Percentiles rank a stretch among this genome's conserved stretches.
Conservation (phyloP, 2,113 vertebrate genomes). For the Aldabrachelys gigantea region DNA sequence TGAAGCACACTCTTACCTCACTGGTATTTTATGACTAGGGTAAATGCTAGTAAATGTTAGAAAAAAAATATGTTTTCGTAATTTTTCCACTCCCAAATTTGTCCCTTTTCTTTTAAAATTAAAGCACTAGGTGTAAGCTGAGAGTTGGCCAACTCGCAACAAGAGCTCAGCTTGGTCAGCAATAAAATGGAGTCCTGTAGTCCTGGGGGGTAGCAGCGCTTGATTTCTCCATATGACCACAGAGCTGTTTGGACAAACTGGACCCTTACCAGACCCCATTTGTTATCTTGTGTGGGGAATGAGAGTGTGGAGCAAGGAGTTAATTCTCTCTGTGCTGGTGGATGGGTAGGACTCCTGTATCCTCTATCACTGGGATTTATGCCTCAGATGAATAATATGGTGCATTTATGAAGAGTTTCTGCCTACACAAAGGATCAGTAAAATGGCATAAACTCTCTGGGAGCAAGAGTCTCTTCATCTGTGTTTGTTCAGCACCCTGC, state of each 20-base stretch:
- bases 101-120: background rate
- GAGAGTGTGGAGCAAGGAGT: background rate
- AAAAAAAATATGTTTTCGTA: background rate
- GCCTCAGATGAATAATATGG: too few relatives aligned
- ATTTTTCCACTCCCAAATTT: background rate
- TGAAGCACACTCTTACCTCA: background rate
- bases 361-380: background rate
- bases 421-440: too few relatives aligned
- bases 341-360: background rate
- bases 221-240: background rate
- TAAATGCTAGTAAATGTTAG: background rate
- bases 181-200: background rate
- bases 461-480: too few relatives aligned
- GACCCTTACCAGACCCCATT: background rate
- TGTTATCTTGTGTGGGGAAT: background rate
- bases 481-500: too few relatives aligned
- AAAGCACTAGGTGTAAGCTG: background rate
- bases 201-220: background rate
- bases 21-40: background rate
- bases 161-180: background rate
- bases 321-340: background rate
- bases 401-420: background rate
- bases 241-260: background rate
- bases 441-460: too few relatives aligned
- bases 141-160: background rate